phyloP scores from a whole-genome alignment of 2,797 vertebrate genomes.

The Poecilia wingei region DNA sequence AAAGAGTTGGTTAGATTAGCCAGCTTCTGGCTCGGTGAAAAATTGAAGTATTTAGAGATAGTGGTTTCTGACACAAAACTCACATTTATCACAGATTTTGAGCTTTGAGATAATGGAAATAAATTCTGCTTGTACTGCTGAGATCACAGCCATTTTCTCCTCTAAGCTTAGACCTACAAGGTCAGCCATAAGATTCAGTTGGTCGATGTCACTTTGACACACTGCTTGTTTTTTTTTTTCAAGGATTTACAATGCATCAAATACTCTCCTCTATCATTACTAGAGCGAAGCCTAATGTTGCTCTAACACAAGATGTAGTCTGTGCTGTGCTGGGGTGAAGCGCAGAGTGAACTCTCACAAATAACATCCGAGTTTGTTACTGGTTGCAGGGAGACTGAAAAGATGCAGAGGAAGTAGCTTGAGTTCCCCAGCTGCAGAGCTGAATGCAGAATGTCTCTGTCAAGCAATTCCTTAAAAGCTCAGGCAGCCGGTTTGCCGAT shows the following conservation, averaged over 20 bases:
- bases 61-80: background rate
- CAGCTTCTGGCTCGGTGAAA: background rate
- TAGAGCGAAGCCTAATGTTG: background rate
- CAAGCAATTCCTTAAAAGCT: background rate
- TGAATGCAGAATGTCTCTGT: background rate
- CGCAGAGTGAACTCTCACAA: background rate
- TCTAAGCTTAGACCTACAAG: background rate
- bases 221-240: background rate
- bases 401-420: background rate
- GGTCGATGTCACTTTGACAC: background rate
- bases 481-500: background rate
- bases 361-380: background rate
- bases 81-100: background rate
- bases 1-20: background rate
- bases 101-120: background rate
- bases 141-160: background rate
- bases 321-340: background rate
- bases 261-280: background rate
- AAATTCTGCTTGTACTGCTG: background rate
- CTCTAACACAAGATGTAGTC: background rate
- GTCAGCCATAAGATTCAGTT: background rate
- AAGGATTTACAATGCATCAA: background rate
- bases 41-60: background rate
- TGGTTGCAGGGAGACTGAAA: conserved; percentile 3
- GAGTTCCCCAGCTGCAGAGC: background rate